A percentile compares a stretch with the other conserved stretches of the same genome.
Evolutionary conservation across 2,113 vertebrate genomes (phyloP).

Genomic region (Anas platyrhynchos): DNA sequence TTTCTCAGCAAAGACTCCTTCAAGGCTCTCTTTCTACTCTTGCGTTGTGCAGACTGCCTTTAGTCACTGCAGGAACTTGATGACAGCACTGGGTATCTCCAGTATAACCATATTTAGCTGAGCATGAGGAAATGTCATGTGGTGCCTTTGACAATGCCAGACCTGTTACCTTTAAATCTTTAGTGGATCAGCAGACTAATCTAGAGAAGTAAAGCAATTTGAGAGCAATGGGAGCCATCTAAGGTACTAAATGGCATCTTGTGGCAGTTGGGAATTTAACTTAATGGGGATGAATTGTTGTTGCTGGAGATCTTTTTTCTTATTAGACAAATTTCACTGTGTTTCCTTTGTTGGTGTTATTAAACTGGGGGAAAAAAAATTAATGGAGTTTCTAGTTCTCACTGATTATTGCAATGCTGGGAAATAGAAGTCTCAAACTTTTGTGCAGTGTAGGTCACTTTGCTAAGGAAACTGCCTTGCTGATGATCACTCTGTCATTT

Average conservation of each 20-base stretch:
- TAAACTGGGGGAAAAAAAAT: background rate
- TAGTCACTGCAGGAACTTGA: background rate
- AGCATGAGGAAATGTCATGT: background rate
- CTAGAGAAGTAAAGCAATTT: background rate
- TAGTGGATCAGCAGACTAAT: slow-evolving; percentile 23
- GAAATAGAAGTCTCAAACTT: background rate
- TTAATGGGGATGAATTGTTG: background rate
- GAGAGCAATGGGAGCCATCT: background rate
- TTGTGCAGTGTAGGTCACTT: background rate
- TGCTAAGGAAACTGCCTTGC: background rate
- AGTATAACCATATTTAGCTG: background rate
- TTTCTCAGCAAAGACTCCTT: background rate
- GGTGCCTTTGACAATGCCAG: background rate
- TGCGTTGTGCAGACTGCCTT: background rate
- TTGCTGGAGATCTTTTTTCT: background rate
- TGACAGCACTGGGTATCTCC: background rate
- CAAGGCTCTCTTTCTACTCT: background rate
- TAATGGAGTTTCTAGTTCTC: background rate
- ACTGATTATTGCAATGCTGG: background rate
- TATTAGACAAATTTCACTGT: background rate
- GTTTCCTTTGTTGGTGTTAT: background rate
- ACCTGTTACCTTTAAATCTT: slow-evolving; percentile 19
- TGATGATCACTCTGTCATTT: background rate
- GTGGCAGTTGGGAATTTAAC: background rate
- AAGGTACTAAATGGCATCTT: background rate